Evolutionary conservation across 1,140 invertebrate species (phyloP).

Genomic region (Drosophila eugracilis): DNA sequence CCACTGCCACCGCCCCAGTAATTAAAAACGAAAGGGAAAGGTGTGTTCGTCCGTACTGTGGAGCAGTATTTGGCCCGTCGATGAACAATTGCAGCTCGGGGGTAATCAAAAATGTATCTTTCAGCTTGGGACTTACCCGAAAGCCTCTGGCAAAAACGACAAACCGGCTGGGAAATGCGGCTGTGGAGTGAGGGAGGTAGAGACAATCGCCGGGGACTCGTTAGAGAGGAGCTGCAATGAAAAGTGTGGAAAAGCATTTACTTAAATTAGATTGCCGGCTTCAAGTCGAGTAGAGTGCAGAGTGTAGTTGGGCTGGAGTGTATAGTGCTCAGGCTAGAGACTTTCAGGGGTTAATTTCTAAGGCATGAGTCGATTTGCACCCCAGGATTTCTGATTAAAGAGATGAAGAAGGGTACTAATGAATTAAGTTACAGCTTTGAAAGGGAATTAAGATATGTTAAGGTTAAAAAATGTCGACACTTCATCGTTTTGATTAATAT

Average conservation of each 20-base stretch:
- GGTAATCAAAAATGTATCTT: slow-evolving; percentile 76
- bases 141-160: slow-evolving; percentile 14
- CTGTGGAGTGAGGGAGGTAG: slow-evolving; percentile 5
- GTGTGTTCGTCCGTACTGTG: too few species aligned
- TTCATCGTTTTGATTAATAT: not conserved
- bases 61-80: slow-evolving; percentile 15
- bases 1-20: slow-evolving; percentile 33
- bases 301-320: not conserved
- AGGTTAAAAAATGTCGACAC: too few species aligned
- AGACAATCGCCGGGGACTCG: slow-evolving; percentile 61
- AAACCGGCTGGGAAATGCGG: slow-evolving; percentile 10
- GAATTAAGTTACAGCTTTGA: not conserved
- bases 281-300: slow-evolving; percentile 7
- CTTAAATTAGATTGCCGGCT: slow-evolving; percentile 66
- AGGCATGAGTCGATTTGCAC: not conserved
- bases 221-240: slow-evolving; percentile 69
- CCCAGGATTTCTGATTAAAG: not conserved
- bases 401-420: not conserved
- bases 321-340: not conserved
- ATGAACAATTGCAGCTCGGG: slow-evolving; percentile 53
- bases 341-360: not conserved
- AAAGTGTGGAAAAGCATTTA: slow-evolving; percentile 58
- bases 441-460: too few species aligned
- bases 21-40: slow-evolving; percentile 66
- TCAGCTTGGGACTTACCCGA: slow-evolving; percentile 59